Base-by-base conservation (phyloP, 2,888 invertebrate species). In the Latrodectus elegans region DNA sequence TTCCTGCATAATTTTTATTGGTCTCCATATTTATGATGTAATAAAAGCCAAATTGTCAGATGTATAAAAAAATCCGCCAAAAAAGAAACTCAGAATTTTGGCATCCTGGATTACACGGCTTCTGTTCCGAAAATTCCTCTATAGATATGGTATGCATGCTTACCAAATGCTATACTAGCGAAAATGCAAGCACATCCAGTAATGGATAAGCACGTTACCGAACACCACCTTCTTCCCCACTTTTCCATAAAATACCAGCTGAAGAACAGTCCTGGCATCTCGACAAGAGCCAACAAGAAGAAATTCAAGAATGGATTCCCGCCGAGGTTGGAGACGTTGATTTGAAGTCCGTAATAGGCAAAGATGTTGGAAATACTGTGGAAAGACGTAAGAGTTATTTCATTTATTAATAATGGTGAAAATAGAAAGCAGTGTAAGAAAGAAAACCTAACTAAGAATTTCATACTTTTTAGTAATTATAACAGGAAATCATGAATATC, bases 241-340 rank as follows among this genome's bases (percentile, higher is more conserved):
- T 91, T 93, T 90, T 94, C 94, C 78, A 93, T 93, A 90, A 92
- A 89, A 78, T 92, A 94, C 90, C 94, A 94, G 67, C 68, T 83
- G 76, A 94, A 88, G 74, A 94, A 91, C 91, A 94, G 94, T 8
- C 94, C 94, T 0, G 95, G 95, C 64, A 95, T 92, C 92, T 95
- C 95, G 26, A 94, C 94, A 65, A 94, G 90, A 82, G 94, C 93
- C 91, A 95, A 94, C 91, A 94, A 93, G 80, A 95, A 93, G 91
- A 94, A 95, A 91, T 94, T 95, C 89, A 95, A 90, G 91, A 94
- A 95, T 12, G 95, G 95, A 92, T 95, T 95, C 52, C 94, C 94
- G 82, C 93, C 93, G 91, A 94, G 92, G 87, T 91, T 91, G 15
- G 90, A 89, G 0, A 91, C 90, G 80, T 92, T 92, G 70, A 91